Evolutionary conservation across 2,113 vertebrate species (phyloP).

Genomic region (Puntigrus tetrazona): DNA sequence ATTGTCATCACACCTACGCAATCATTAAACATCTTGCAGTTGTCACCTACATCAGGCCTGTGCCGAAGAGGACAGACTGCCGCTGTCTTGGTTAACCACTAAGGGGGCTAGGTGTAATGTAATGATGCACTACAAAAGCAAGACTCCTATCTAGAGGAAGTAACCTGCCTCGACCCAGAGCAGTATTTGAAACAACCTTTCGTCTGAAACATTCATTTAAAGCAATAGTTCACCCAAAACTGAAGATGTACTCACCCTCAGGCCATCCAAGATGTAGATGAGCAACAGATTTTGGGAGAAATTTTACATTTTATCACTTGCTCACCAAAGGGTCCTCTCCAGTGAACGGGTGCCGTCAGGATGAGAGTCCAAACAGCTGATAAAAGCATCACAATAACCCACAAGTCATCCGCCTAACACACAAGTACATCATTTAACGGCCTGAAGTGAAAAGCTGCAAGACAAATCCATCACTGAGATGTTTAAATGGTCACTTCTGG

Average conservation of each 20-base stretch:
- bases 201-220: background rate
- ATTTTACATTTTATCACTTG: no score
- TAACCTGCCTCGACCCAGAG: background rate
- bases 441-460: no score
- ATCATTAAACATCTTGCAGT: background rate
- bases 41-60: background rate
- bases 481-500: no score
- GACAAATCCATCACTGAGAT: no score
- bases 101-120: background rate
- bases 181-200: background rate
- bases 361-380: background rate
- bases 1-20: constrained; percentile 26
- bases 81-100: constrained; percentile 32
- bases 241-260: background rate
- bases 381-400: background rate
- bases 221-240: no score
- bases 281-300: background rate
- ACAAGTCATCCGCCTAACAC: background rate
- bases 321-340: background rate
- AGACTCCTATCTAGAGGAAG: background rate
- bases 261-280: background rate
- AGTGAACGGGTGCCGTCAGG: background rate
- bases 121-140: background rate
- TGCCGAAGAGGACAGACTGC: background rate
- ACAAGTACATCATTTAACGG: no score